Base-by-base conservation (phyloP, 2,888 invertebrate species). In the Sinodicranocentrus sp. region DNA sequence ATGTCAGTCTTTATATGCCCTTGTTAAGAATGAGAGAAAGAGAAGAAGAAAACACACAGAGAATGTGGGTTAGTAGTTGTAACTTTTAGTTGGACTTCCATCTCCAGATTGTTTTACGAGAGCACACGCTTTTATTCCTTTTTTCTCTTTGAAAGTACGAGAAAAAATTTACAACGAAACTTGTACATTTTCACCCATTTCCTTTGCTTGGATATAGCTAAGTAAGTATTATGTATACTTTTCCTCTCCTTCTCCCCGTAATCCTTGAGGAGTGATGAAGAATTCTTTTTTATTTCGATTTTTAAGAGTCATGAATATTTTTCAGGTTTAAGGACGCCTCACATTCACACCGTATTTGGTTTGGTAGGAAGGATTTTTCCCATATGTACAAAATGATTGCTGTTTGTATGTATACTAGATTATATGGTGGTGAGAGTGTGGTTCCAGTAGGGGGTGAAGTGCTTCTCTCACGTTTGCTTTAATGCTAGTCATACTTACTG, bases 261-360 rank as follows among this genome's bases (percentile, higher is more conserved):
- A 63, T 63, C 63, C 63, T 33, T 33, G 33, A 63, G 63, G 19
- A 63, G 33, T n/a, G 28, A 63, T 33, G 63, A 63, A 28, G 33
- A 63, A 63, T 63, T 33, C 63, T 33, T 59, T 63, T 63, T 63
- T 63, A 63, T 63, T 63, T 33, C 63, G 33, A 63, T 28, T 63
- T 54, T 63, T 28, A 33, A 26, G 54, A 71, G 33, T 15, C 54
- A 57, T 71, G 33, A 57, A 70, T 70, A 70, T 70, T 70, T 70
- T 54, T 54, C 52, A 70, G 71, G 71, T 71, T 71, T 71, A 54
- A 71, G 71, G 54, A 57, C 71, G 33, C 26, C 21, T n/a, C 26
- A 48, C 25, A 44, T 25, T n/a, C 39, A 39, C 21, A 65, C 28
- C 43, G 13, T 6, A 3, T 33, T 48, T 10, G 15, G 39, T 39